Conservation (phyloP, 92 coral and sea anemone species). For the Desmophyllum pertusum region DNA sequence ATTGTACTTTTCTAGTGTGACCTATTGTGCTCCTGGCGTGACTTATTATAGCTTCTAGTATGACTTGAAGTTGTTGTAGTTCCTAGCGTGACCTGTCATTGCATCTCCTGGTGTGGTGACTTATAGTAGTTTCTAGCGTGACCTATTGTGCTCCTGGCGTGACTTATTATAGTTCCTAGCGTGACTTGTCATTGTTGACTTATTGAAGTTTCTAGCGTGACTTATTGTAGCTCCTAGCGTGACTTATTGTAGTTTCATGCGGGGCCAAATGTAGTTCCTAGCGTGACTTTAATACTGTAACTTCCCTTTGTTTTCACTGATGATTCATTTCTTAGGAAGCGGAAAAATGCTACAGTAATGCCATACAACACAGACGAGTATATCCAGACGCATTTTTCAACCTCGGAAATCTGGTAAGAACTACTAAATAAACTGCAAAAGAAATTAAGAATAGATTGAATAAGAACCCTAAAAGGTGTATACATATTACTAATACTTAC, state of each 20-base stretch:
- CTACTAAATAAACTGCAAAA: no score
- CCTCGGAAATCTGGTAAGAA: conserved; percentile 90
- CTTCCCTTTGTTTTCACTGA: neutral
- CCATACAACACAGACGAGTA: conserved; percentile 68
- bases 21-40: neutral
- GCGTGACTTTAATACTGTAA: neutral
- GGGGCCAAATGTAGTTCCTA: neutral
- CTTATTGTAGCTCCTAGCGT: neutral
- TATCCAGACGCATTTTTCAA: conserved; percentile 93
- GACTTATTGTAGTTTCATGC: neutral
- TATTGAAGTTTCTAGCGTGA: no score
- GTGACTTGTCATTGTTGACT: no score
- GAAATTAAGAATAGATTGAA: no score
- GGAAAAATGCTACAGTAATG: conserved; percentile 81
- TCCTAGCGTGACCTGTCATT: neutral
- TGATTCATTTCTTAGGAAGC: conserved; percentile 67
- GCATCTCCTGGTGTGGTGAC: no score
- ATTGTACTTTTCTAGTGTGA: neutral
- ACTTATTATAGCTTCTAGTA: neutral
- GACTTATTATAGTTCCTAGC: neutral
- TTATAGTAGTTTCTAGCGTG: neutral
- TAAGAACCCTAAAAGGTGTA: no score
- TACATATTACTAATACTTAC: neutral
- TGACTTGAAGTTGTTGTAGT: neutral
- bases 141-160: neutral